Percentiles rank a stretch among this genome's conserved stretches.
Evolutionary conservation across 1,140 invertebrate species (phyloP).

Genomic region (Metopolophium dirhodum): DNA sequence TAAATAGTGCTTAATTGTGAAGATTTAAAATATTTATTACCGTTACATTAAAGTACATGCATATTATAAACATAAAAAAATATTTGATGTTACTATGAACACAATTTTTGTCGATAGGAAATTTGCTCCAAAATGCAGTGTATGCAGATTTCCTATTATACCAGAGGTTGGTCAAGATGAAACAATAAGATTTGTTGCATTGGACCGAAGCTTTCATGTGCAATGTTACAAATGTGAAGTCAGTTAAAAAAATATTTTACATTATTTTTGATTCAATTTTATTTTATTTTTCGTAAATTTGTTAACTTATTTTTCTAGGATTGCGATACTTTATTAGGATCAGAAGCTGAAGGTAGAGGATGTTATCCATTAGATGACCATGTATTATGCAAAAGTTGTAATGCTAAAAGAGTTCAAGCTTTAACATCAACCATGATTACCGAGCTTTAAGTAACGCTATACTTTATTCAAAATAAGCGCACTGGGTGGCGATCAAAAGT

Average conservation of each 20-base stretch:
- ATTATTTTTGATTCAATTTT: background rate
- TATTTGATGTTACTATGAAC: background rate
- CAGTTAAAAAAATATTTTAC: conserved; percentile 60
- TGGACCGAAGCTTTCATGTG: conserved; percentile 97
- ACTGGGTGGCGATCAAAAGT: no score
- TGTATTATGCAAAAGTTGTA: conserved; percentile 96
- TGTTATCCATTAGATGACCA: conserved; percentile 98
- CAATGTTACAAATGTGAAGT: conserved; percentile 97
- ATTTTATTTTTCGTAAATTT: background rate
- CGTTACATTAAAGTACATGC: no score
- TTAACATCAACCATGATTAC: conserved; percentile 83
- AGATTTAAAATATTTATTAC: no score
- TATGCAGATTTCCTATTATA: conserved; percentile 94
- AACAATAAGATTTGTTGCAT: conserved; percentile 94
- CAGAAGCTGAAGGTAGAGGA: conserved; percentile 91
- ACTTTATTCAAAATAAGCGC: no score
- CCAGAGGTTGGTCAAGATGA: conserved; percentile 94
- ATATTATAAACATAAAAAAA: background rate
- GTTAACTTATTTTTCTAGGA: conserved; percentile 69
- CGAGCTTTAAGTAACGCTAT: conserved; percentile 68
- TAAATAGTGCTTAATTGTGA: no score
- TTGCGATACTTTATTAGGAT: conserved; percentile 89
- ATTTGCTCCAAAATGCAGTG: conserved; percentile 98
- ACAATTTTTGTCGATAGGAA: conserved; percentile 70
- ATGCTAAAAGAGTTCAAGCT: conserved; percentile 87